Evolutionary conservation across 2,797 vertebrate species (phyloP).

Genomic region (Acrocephalus scirpaceus): DNA sequence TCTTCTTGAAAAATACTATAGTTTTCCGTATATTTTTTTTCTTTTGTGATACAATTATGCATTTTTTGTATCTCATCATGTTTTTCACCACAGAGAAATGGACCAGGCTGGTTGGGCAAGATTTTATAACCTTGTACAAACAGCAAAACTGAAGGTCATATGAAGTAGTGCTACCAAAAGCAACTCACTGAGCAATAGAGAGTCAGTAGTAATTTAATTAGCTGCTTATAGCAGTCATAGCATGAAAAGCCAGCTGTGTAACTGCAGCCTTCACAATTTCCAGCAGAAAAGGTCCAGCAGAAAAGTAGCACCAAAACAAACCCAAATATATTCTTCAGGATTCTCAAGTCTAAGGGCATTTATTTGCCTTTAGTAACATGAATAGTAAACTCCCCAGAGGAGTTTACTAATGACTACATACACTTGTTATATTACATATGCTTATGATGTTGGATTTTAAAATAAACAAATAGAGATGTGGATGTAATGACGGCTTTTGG

Average conservation of each 20-base stretch:
- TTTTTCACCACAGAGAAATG: background rate
- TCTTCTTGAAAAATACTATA: background rate
- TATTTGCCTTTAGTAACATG: background rate
- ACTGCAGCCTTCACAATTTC: conserved; percentile 22
- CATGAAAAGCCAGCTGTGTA: conserved; percentile 51
- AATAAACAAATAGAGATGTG: background rate
- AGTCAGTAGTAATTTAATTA: conserved; percentile 62
- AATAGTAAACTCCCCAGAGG: background rate
- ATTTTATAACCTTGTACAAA: background rate
- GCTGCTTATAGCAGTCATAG: conserved; percentile 41
- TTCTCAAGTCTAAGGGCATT: background rate
- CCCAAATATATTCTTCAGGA: background rate
- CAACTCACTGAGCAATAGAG: background rate
- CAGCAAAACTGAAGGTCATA: conserved; percentile 13
- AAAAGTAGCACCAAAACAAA: background rate
- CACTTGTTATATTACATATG: background rate
- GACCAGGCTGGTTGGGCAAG: background rate
- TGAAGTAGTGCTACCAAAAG: background rate
- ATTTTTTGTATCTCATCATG: background rate
- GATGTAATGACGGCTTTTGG: background rate
- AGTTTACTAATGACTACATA: background rate
- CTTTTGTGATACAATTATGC: background rate
- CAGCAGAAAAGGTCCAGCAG: background rate
- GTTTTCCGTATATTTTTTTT: background rate
- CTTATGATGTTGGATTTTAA: background rate